Evolutionary conservation across 2,888 invertebrate genomes (phyloP).

Genomic region (Cataglyphis altisquamis): DNA sequence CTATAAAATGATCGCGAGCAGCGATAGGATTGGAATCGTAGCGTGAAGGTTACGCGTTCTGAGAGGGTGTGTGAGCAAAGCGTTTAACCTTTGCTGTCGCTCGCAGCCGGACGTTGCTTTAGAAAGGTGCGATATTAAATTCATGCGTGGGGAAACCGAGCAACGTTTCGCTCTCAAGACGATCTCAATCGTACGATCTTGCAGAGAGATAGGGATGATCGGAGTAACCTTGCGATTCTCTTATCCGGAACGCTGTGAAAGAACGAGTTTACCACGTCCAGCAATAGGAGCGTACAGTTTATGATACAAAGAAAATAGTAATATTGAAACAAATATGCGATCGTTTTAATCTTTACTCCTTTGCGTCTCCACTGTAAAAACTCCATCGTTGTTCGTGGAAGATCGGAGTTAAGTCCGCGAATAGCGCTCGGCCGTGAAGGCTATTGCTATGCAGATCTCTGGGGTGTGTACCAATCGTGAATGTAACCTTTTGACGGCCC

Average conservation of each 20-base stretch:
- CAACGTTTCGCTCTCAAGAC: constrained; percentile 19
- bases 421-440: constrained; percentile 39
- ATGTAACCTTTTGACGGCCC: constrained; percentile 48
- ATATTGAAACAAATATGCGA: not conserved
- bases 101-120: constrained; percentile 53
- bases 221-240: not conserved
- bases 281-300: not conserved
- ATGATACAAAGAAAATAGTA: not conserved
- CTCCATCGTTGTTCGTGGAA: not conserved
- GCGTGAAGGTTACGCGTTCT: constrained; percentile 51
- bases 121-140: constrained; percentile 66
- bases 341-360: not conserved
- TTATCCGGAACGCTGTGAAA: not conserved
- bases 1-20: constrained; percentile 13
- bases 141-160: constrained; percentile 20
- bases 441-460: constrained; percentile 29
- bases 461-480: constrained; percentile 51
- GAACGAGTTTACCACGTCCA: not conserved
- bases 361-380: not conserved
- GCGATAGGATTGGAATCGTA: constrained; percentile 35
- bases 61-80: constrained; percentile 54
- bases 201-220: not conserved
- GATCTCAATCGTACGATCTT: constrained; percentile 28
- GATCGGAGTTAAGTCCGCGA: constrained; percentile 16
- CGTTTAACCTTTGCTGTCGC: constrained; percentile 79